Percentiles rank a stretch among this genome's conserved stretches.
phyloP scores from a whole-genome alignment of 2,888 invertebrate genomes.

The Trichogramma evanescens region DNA sequence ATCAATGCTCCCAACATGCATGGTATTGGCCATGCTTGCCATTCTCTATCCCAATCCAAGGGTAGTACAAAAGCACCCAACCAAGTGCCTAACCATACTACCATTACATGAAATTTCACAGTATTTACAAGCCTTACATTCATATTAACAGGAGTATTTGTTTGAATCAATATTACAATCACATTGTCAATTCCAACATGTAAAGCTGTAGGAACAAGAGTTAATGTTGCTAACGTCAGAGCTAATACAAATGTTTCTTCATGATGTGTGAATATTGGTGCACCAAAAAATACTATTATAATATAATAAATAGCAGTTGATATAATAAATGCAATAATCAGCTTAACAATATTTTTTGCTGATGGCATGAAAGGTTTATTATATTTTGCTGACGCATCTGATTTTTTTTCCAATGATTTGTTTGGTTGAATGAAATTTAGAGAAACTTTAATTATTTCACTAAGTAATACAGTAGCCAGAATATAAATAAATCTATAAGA shows the following conservation, averaged over 20 bases:
- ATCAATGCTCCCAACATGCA: conserved; percentile 63
- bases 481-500: conserved; percentile 49
- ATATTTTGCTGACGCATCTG: conserved; percentile 44
- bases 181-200: conserved; percentile 57
- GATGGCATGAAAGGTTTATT: conserved; percentile 47
- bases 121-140: conserved; percentile 48
- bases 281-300: conserved; percentile 62
- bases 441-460: conserved; percentile 53
- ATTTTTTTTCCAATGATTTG: conserved; percentile 28
- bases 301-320: conserved; percentile 54
- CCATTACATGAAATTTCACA: conserved; percentile 53
- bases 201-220: conserved; percentile 58
- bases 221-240: conserved; percentile 55
- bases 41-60: conserved; percentile 83
- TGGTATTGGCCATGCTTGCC: conserved; percentile 77
- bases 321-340: conserved; percentile 47
- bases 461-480: conserved; percentile 42
- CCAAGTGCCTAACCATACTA: conserved; percentile 72
- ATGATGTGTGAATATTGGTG: conserved; percentile 57
- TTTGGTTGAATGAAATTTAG: conserved; percentile 36
- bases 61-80: conserved; percentile 79
- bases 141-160: conserved; percentile 45
- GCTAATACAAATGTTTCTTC: conserved; percentile 66
- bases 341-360: conserved; percentile 52
- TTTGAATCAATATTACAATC: conserved; percentile 52